Base-by-base conservation (phyloP, 2,888 invertebrate species). In the Spatulosminthurus flaviceps region DNA sequence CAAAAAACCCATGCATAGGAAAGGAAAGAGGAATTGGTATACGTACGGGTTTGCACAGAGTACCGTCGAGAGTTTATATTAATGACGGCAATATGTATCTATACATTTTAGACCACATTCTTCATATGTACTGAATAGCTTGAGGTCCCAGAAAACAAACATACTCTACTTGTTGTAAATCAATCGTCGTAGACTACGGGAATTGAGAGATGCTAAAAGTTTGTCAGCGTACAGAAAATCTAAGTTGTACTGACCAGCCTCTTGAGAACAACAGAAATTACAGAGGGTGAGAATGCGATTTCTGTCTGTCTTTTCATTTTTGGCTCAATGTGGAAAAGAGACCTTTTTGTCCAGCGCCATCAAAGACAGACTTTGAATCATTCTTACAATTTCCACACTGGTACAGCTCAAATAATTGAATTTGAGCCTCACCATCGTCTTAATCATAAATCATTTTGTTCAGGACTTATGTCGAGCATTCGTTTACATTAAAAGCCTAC, bases 201-300 rank as follows among this genome's bases (percentile, higher is more conserved):
- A 61, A 78, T 78, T 72, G 72, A 78, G 78, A 72, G 72, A 73
- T 72, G 73, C 78, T 43, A 73, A 64, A 78, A 73, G 66, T 78
- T 43, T 51, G 28, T 77, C 51, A 29, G 71, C 66, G 77, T 67
- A 78, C 71, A 60, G 11, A 69, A 41, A 70, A 61, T 71, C 71
- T 24, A 61, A 61, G 64, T 72, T 72, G 24, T 72, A 78, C 78
- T 78, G 78, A 71, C 81, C 80, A 81, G 81, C 81, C 82, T 81
- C 67, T 60, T 29, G 43, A 29, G 72, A 81, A 83, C 82, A 82
- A 83, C 75, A 79, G 79, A 72, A 73, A 64, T 82, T 79, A 80
- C 80, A 74, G 73, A 80, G 82, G 81, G 83, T 83, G 83, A 83
- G 80, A 83, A 83, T 83, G 82, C 82, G 82, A 83, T 80, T 83